A percentile compares a stretch with the other conserved stretches of the same genome.
These are phyloP conservation scores for Zoroaster sp. DNA, from an alignment of 53 echinoderm and acorn worm genomes.

Conservation along the genomic window DNA sequence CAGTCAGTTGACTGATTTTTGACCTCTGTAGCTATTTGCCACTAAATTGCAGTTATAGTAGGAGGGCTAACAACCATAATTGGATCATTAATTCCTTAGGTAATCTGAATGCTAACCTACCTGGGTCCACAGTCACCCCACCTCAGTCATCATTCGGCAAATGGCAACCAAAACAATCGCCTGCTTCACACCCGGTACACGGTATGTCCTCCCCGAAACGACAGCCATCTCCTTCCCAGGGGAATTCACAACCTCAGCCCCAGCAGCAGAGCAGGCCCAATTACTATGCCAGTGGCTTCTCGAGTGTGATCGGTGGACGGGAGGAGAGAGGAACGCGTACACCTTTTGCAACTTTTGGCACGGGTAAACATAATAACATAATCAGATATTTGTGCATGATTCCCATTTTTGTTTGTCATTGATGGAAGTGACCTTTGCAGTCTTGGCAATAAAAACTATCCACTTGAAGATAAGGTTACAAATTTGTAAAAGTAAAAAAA, in stretches of 20 bases:
- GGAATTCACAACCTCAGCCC: constrained; percentile 28
- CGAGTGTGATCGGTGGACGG: constrained; percentile 80
- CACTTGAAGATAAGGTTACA: too few species aligned
- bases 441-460: too few species aligned
- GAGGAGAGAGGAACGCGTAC: constrained; percentile 75
- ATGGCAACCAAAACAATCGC: constrained; percentile 57
- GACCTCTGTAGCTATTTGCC: background rate
- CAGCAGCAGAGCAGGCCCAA: constrained; percentile 72
- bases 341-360: constrained; percentile 8
- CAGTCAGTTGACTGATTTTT: too few species aligned
- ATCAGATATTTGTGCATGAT: too few species aligned
- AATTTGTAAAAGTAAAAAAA: too few species aligned
- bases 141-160: constrained; percentile 41
- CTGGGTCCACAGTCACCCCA: constrained; percentile 2
- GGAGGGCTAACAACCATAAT: too few species aligned
- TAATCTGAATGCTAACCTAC: constrained; percentile 33
- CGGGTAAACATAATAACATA: too few species aligned
- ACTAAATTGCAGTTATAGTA: background rate
- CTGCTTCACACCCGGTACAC: too few species aligned
- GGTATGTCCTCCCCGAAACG: constrained; percentile 31
- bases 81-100: background rate
- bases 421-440: too few species aligned
- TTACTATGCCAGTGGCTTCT: constrained; percentile 69
- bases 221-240: background rate
- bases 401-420: too few species aligned